Conservation (phyloP, 2,113 vertebrate genomes). For the Equus quagga region DNA sequence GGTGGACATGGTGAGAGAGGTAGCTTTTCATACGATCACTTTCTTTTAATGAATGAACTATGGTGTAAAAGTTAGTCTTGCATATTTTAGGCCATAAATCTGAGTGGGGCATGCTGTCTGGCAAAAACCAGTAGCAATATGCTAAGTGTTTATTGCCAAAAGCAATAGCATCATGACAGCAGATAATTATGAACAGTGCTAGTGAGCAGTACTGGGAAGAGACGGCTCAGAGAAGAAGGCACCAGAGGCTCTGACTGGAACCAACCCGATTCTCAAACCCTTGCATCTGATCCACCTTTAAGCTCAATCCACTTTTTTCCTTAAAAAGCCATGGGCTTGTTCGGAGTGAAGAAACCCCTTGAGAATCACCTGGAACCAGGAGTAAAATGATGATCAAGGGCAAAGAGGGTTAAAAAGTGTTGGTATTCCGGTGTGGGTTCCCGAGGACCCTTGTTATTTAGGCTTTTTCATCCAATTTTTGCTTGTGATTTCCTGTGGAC, state of each 20-base stretch:
- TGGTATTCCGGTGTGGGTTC: slow-evolving; percentile 64
- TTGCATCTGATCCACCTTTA: background rate
- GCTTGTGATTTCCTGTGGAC: slow-evolving; percentile 62
- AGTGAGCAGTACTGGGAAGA: background rate
- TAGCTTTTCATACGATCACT: background rate
- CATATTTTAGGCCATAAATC: slow-evolving; percentile 61
- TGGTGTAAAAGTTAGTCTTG: slow-evolving; percentile 56
- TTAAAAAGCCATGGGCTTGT: background rate
- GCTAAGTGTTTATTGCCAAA: slow-evolving; percentile 62
- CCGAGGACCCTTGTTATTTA: slow-evolving; percentile 57
- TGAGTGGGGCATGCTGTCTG: slow-evolving; percentile 54
- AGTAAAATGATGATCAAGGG: background rate
- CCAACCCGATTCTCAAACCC: background rate
- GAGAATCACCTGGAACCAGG: background rate
- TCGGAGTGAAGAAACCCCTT: background rate
- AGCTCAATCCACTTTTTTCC: background rate
- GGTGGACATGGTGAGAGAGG: background rate
- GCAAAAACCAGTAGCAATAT: slow-evolving; percentile 57
- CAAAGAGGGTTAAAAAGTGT: slow-evolving; percentile 39
- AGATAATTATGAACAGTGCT: slow-evolving; percentile 65
- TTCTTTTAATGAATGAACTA: slow-evolving; percentile 51
- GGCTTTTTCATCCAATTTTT: slow-evolving; percentile 59
- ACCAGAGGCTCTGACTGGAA: background rate
- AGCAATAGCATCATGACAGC: slow-evolving; percentile 31
- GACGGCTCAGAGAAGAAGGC: background rate